These are phyloP conservation scores for Heliconius charithonia DNA, from an alignment of 2,888 invertebrate species.

Conservation along the genomic window DNA sequence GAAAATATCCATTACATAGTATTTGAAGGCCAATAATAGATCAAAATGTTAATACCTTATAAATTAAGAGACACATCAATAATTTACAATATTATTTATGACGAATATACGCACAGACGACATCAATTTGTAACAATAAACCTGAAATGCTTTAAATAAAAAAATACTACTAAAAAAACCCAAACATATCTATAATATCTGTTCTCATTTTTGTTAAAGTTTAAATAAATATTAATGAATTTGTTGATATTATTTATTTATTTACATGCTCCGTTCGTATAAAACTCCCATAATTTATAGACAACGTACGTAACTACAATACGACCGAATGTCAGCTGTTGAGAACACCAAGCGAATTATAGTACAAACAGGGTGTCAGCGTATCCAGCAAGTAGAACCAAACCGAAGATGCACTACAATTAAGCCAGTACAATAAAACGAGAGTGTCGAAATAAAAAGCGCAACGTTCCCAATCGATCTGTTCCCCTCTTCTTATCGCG, in stretches of 20 bases:
- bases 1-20: background rate
- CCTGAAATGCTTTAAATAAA: slow-evolving; percentile 18
- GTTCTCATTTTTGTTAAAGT: slow-evolving; percentile 19
- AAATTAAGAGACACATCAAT: background rate
- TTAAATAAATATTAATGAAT: slow-evolving; percentile 34
- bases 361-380: slow-evolving; percentile 38
- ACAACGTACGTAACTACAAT: slow-evolving; percentile 20
- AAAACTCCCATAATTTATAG: slow-evolving; percentile 26
- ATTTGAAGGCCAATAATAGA: background rate
- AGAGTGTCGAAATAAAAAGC: slow-evolving; percentile 76
- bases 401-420: slow-evolving; percentile 57
- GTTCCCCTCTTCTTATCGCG: slow-evolving; percentile 83
- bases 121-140: slow-evolving; percentile 30
- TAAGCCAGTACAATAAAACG: slow-evolving; percentile 69
- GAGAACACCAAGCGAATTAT: slow-evolving; percentile 33
- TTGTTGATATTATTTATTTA: slow-evolving; percentile 31
- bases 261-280: slow-evolving; percentile 8
- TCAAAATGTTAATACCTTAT: background rate
- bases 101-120: background rate
- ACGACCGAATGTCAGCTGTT: slow-evolving; percentile 30
- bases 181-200: slow-evolving; percentile 18
- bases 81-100: slow-evolving; percentile 4
- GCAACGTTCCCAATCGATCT: slow-evolving; percentile 81
- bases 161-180: slow-evolving; percentile 10
- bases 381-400: slow-evolving; percentile 41